Conservation (phyloP, 2,888 invertebrate species). For the Chrysodeixis includens region DNA sequence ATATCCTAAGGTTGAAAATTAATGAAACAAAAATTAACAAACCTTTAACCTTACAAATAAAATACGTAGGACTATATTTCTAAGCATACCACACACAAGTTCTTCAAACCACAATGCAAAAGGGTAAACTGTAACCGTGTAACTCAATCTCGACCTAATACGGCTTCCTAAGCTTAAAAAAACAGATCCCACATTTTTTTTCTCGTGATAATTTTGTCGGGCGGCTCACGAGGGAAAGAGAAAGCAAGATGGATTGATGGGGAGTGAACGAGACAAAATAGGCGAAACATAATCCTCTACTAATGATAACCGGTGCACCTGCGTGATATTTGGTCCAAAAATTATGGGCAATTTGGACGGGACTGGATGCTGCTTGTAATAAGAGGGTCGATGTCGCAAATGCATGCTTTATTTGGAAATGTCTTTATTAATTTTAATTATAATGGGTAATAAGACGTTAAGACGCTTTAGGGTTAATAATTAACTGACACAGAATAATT, state of each 20-base stretch:
- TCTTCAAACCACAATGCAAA: constrained; percentile 59
- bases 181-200: constrained; percentile 53
- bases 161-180: constrained; percentile 65
- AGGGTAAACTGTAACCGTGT: constrained; percentile 54
- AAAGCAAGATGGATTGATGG: constrained; percentile 37
- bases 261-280: constrained; percentile 61
- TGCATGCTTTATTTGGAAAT: constrained; percentile 38
- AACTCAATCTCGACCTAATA: constrained; percentile 65
- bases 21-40: no score
- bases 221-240: constrained; percentile 55
- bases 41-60: no score
- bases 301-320: constrained; percentile 84
- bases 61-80: not conserved
- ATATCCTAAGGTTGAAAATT: no score
- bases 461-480: constrained; percentile 2
- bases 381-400: constrained; percentile 57
- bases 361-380: constrained; percentile 64
- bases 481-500: not conserved
- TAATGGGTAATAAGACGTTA: constrained; percentile 14
- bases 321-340: constrained; percentile 73
- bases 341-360: constrained; percentile 73
- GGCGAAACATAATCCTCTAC: constrained; percentile 78
- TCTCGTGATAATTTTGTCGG: constrained; percentile 57
- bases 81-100: constrained; percentile 25
- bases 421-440: constrained; percentile 18